A percentile compares a stretch with the other conserved stretches of the same genome.
Evolutionary conservation across 1,140 invertebrate species (phyloP).

Genomic region (Heliconius hermathena): DNA sequence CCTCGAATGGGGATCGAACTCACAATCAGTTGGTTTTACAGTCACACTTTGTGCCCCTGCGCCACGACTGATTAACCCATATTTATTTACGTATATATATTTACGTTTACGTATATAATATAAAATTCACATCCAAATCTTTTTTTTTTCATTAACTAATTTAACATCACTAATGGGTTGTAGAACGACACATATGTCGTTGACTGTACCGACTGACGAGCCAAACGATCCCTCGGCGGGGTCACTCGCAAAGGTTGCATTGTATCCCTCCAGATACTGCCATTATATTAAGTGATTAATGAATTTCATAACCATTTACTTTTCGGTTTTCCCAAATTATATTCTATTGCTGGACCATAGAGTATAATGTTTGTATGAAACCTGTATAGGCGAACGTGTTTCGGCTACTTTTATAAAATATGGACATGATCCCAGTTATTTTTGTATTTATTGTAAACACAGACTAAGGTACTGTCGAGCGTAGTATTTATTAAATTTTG

Average conservation of each 20-base stretch:
- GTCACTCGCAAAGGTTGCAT: slow-evolving; percentile 43
- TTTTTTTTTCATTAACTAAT: not conserved
- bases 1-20: too few species aligned
- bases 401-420: not conserved
- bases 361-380: not conserved
- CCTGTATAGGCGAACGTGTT: not conserved
- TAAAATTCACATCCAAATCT: not conserved
- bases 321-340: not conserved
- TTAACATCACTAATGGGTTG: not conserved
- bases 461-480: not conserved
- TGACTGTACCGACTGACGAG: slow-evolving; percentile 31
- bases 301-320: slow-evolving; percentile 36
- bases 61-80: too few species aligned
- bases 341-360: not conserved
- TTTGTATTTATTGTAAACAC: not conserved
- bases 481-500: not conserved
- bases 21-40: too few species aligned
- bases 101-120: too few species aligned
- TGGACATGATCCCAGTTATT: not conserved
- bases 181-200: not conserved
- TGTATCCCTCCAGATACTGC: slow-evolving; percentile 44
- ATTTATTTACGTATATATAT: too few species aligned
- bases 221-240: slow-evolving; percentile 38
- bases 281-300: slow-evolving; percentile 50
- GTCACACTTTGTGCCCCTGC: too few species aligned